phyloP scores from a whole-genome alignment of 2,888 invertebrate genomes.

The Drosophila mettleri region DNA sequence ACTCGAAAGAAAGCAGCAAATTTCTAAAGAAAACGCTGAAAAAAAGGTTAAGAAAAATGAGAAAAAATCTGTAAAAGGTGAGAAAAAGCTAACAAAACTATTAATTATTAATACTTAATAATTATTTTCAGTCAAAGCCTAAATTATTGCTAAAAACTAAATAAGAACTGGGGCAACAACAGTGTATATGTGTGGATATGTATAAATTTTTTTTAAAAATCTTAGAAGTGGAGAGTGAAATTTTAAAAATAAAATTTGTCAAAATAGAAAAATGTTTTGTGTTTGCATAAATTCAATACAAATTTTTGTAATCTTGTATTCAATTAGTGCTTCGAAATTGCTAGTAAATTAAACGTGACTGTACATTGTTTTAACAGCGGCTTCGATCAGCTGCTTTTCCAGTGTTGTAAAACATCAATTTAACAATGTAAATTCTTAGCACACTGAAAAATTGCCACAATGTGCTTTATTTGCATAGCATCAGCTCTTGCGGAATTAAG shows the following conservation, averaged over 20 bases:
- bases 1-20: slow-evolving; percentile 13
- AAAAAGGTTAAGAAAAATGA: too few relatives aligned
- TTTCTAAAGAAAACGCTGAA: background rate
- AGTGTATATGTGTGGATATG: background rate
- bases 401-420: slow-evolving; percentile 14
- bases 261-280: background rate
- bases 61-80: background rate
- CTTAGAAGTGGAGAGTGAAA: too few relatives aligned
- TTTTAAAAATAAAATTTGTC: too few relatives aligned
- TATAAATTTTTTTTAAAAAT: too few relatives aligned
- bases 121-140: background rate
- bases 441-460: background rate
- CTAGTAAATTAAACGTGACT: background rate
- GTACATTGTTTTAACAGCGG: background rate
- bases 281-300: background rate
- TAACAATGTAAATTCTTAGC: too few relatives aligned
- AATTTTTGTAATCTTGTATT: background rate
- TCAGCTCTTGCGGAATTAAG: background rate
- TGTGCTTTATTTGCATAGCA: background rate
- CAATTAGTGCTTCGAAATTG: too few relatives aligned
- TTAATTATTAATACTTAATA: background rate
- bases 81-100: background rate
- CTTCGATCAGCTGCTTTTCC: background rate
- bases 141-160: too few relatives aligned
- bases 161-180: too few relatives aligned